Conservation (phyloP, 2,113 vertebrate species). For the Catharus minimus region DNA sequence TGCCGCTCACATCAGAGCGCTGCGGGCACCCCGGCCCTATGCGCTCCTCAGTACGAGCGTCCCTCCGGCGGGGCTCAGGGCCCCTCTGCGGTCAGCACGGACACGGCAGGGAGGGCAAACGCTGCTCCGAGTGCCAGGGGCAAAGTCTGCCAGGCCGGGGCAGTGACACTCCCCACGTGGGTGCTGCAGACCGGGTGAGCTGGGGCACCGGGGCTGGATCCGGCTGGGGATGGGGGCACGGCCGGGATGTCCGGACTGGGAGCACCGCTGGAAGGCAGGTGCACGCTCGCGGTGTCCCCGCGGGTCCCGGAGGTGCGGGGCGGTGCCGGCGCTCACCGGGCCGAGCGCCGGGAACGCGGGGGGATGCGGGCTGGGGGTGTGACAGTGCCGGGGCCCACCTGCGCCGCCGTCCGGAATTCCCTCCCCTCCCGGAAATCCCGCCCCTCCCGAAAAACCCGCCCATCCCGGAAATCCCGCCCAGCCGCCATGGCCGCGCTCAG, state of each 20-base stretch:
- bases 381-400: accelerated
- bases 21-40: accelerated
- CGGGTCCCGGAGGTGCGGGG: not conserved
- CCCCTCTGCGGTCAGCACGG: not conserved
- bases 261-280: not conserved
- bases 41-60: accelerated
- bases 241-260: not conserved
- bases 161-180: not conserved
- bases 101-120: accelerated
- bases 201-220: not conserved
- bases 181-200: not conserved
- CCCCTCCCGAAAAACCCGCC: not conserved
- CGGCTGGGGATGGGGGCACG: not conserved
- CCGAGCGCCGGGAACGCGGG: not conserved
- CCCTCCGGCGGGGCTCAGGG: not conserved
- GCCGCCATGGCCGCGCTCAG: not conserved
- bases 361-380: accelerated
- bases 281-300: not conserved
- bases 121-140: too few species aligned
- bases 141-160: not conserved
- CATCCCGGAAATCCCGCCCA: not conserved
- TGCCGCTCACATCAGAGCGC: accelerated
- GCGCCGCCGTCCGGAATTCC: not conserved
- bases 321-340: not conserved
- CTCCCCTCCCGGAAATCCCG: too few species aligned